Conservation (phyloP, 2,888 invertebrate genomes). For the Physocephala rufipes region DNA sequence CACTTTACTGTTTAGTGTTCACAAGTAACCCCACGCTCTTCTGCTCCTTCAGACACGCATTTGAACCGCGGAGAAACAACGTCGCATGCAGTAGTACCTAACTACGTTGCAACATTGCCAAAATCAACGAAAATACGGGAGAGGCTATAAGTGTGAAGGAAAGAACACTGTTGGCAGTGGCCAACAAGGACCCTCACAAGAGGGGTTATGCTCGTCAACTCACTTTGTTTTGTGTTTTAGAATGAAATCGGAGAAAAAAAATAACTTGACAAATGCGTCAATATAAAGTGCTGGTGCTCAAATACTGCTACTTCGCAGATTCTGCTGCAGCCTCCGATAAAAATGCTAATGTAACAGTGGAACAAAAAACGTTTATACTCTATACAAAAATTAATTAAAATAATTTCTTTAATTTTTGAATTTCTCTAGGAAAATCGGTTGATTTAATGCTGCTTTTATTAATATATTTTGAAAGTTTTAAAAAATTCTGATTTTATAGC, state of each 20-base stretch:
- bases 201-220: neutral
- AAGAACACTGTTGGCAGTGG: neutral
- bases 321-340: constrained; percentile 16
- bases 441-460: too few species aligned
- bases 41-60: too few species aligned
- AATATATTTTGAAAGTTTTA: too few species aligned
- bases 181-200: neutral
- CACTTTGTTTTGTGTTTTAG: neutral
- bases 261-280: constrained; percentile 11
- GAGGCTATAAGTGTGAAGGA: neutral
- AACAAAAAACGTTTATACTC: neutral
- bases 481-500: too few species aligned
- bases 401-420: neutral
- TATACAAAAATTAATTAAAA: neutral
- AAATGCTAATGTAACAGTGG: constrained; percentile 19
- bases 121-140: too few species aligned
- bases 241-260: neutral
- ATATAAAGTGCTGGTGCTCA: constrained; percentile 13
- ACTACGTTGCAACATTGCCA: too few species aligned
- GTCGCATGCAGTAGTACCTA: too few species aligned
- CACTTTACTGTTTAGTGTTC: neutral
- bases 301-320: neutral
- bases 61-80: neutral
- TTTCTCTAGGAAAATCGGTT: neutral
- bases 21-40: too few species aligned